These are phyloP conservation scores for Parauchenoglanis punctatus DNA, from an alignment of 2,797 vertebrate genomes.

Conservation along the genomic window DNA sequence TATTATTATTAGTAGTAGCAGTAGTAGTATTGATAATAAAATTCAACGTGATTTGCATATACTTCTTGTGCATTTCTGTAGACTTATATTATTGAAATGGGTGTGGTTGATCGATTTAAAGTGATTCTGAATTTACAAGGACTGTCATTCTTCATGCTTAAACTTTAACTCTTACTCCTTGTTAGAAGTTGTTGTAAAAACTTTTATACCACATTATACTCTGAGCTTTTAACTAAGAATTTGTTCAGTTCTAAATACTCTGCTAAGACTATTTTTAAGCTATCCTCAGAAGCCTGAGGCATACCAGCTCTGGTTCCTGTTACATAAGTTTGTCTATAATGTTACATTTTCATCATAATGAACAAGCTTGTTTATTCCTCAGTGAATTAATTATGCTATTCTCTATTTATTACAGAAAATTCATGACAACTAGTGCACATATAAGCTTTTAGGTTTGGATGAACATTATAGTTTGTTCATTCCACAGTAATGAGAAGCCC, in stretches of 20 bases:
- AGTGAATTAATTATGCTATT: background rate
- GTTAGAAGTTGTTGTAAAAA: background rate
- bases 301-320: background rate
- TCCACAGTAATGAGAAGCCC: constrained; percentile 10
- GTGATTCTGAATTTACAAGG: background rate
- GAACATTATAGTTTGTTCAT: constrained; percentile 16
- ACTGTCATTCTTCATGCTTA: background rate
- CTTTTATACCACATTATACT: background rate
- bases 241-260: background rate
- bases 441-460: background rate
- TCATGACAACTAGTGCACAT: background rate
- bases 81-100: background rate
- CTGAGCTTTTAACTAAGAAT: background rate
- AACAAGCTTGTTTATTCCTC: background rate
- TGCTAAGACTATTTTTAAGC: background rate
- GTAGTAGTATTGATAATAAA: background rate
- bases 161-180: background rate
- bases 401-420: background rate
- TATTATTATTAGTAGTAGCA: background rate
- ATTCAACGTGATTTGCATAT: background rate
- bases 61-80: background rate
- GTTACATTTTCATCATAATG: background rate
- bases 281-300: background rate
- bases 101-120: background rate
- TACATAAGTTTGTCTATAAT: background rate